Evolutionary conservation across 2,797 vertebrate species (phyloP), one percentile per base, ranked within the genome.

Genomic region (Lophius americanus): DNA sequence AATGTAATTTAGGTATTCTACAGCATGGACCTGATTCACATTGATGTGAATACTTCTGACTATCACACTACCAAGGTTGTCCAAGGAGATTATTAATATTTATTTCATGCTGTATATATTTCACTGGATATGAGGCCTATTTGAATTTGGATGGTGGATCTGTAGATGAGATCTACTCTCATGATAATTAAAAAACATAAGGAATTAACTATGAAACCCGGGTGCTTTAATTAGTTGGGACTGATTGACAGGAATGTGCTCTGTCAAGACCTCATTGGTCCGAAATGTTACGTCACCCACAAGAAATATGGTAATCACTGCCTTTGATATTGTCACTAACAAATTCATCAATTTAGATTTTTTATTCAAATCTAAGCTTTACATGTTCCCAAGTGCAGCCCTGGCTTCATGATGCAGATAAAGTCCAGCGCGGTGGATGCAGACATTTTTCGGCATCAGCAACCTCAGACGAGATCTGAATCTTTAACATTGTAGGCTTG

Each of bases 341-440:
- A 42, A 66, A 52, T 44, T 2, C 48, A 36, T 50, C 32, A 37
- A 10, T 64, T 67, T 60, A 9, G 50, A 35, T 51, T 51, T 12
- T 44, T 64, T 38, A 73, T 82, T 61, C 60, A 68, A 72, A 48
- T 46, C 39, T 51, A 78, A 82, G 75, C 74, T 61, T 44, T 62
- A 32, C 8, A 41, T 41, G 9, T 55, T 35, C 5, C 11, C 44
- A 12, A 13, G 14, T 37, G 53, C 5, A n/a, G 42, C 53, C 53
- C 13, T 2, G 44, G 51, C 41, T 68, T 39, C 10, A 39, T 51
- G 33, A 60, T 43, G 59, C 50, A 58, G 14, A 70, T 75, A 12
- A 36, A n/a, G 2, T 8, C 8, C 23, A 46, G 58, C 6, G 33
- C 23, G n/a, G 5, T 10, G 8, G 32, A 64, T 9, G 8, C n/a